Conservation (phyloP, 2,797 vertebrate genomes). For the Etheostoma perlongum region DNA sequence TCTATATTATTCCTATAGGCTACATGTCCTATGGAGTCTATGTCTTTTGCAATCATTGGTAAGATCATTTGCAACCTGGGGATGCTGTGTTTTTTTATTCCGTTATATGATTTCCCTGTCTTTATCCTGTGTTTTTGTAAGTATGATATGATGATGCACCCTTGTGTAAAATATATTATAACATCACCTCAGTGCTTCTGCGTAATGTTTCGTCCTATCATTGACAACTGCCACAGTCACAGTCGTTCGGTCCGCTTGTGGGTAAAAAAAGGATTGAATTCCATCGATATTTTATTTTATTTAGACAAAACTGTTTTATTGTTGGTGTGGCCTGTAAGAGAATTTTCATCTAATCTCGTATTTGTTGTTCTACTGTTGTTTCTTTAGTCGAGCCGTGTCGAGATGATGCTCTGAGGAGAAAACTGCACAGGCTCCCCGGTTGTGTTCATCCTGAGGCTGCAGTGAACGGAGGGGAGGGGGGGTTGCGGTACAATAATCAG, state of each 20-base stretch:
- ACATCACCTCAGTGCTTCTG: constrained; percentile 49
- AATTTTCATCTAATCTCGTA: neutral
- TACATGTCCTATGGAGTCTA: neutral
- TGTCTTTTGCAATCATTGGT: constrained; percentile 1
- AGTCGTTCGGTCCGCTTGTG: constrained; percentile 42
- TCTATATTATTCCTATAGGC: neutral
- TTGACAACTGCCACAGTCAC: constrained; percentile 59
- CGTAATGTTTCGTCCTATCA: constrained; percentile 58
- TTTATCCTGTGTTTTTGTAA: neutral
- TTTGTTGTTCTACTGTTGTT: constrained; percentile 33
- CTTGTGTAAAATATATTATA: constrained; percentile 10
- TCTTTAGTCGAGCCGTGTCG: constrained; percentile 54
- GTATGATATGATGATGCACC: neutral
- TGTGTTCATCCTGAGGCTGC: constrained; percentile 78
- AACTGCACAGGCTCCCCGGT: constrained; percentile 67
- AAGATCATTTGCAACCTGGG: constrained; percentile 19
- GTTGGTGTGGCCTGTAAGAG: neutral
- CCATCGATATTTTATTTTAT: neutral
- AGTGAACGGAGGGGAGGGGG: constrained; percentile 70
- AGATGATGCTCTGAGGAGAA: constrained; percentile 82
- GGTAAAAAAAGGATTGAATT: neutral
- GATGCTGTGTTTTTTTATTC: neutral
- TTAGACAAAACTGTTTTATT: neutral
- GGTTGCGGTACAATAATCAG: constrained; percentile 69
- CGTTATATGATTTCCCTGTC: neutral